Percentiles rank a stretch among this genome's conserved stretches.
phyloP scores from a whole-genome alignment of 35 echinoderm and acorn worm species.

The Stichopus chloronotus region DNA sequence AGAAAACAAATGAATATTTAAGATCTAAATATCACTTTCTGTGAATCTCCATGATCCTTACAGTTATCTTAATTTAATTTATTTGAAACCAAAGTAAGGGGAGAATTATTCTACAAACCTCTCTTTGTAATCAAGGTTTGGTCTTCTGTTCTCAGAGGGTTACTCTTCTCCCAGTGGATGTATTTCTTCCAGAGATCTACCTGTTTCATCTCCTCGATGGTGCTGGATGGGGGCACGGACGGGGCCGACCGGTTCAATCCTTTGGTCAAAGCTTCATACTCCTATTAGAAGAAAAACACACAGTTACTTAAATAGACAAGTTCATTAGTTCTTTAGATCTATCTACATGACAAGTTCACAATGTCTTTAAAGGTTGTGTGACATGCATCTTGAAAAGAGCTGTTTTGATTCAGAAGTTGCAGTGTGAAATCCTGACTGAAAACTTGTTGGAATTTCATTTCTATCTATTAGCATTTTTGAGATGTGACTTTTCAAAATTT shows the following conservation, averaged over 20 bases:
- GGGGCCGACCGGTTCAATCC: constrained; percentile 94
- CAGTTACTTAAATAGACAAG: background rate
- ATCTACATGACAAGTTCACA: background rate
- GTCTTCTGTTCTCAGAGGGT: constrained; percentile 93
- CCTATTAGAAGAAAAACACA: constrained; percentile 44
- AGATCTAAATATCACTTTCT: too few relatives aligned
- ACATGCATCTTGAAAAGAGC: too few relatives aligned
- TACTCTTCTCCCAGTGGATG: constrained; percentile 94
- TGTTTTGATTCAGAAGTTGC: too few relatives aligned
- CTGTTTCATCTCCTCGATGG: constrained; percentile 88
- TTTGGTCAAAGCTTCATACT: constrained; percentile 94
- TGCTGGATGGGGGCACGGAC: constrained; percentile 82
- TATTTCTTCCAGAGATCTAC: constrained; percentile 99
- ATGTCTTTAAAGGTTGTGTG: background rate
- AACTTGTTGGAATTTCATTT: too few relatives aligned
- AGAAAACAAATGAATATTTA: too few relatives aligned
- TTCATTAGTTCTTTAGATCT: background rate
- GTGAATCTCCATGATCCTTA: too few relatives aligned
- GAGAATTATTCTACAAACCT: constrained; percentile 57
- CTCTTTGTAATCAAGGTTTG: constrained; percentile 97
- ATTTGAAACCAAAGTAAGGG: too few relatives aligned
- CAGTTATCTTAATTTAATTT: too few relatives aligned
- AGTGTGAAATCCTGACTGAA: too few relatives aligned
- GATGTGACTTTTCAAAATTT: too few relatives aligned
- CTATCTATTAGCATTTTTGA: too few relatives aligned